Percentiles rank a stretch among this genome's conserved stretches.
Conservation (phyloP, 2,113 vertebrate species). For the Corythornis cristatus region DNA sequence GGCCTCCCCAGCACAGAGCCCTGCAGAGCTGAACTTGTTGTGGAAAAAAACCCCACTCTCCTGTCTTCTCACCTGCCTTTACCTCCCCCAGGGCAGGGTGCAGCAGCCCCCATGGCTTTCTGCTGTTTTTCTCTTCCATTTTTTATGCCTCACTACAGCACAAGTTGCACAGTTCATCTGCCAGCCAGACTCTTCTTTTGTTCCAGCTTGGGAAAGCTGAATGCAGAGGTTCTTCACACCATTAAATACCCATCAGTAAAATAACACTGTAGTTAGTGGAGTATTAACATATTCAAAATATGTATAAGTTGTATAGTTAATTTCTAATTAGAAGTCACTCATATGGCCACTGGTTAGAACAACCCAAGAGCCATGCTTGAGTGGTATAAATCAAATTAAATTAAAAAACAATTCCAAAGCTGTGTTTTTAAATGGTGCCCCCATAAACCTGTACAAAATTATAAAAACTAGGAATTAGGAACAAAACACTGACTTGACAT, state of each 20-base stretch:
- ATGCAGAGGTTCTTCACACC: background rate
- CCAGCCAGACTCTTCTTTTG: background rate
- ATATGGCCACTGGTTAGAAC: conserved; percentile 15
- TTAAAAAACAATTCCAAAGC: background rate
- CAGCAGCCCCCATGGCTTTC: background rate
- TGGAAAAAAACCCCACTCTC: background rate
- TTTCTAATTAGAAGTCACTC: conserved; percentile 22
- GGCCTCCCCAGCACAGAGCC: background rate
- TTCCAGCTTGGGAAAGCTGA: background rate
- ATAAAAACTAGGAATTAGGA: conserved; percentile 63
- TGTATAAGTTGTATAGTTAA: background rate
- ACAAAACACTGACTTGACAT: conserved; percentile 64
- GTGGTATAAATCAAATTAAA: conserved; percentile 41
- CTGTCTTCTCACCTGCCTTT: background rate
- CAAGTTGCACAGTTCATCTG: background rate
- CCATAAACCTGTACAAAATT: conserved; percentile 62
- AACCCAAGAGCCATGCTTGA: conserved; percentile 8
- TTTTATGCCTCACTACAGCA: background rate
- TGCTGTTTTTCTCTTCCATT: background rate
- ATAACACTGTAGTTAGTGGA: background rate
- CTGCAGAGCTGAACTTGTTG: background rate
- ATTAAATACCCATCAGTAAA: background rate
- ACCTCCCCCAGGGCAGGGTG: background rate
- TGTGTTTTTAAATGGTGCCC: background rate
- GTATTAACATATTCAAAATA: conserved; percentile 39